phyloP scores from a whole-genome alignment of 2,888 invertebrate species.

The Macrophya alboannulata region DNA sequence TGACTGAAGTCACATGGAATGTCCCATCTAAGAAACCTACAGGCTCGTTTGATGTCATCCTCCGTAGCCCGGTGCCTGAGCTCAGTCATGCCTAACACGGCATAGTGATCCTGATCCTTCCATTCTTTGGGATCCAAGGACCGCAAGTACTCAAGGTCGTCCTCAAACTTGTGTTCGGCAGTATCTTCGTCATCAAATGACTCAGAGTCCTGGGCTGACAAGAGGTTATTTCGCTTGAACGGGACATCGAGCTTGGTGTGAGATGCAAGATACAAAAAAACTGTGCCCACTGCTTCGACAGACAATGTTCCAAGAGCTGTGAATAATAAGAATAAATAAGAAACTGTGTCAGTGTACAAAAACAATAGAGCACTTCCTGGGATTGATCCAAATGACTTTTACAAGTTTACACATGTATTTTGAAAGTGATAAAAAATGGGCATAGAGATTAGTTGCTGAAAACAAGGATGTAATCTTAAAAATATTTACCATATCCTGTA shows the following conservation, averaged over 20 bases:
- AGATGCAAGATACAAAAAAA: slow-evolving; percentile 75
- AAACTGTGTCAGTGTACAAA: neutral
- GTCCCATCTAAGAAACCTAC: slow-evolving; percentile 81
- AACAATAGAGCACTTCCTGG: neutral
- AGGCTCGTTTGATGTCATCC: slow-evolving; percentile 96
- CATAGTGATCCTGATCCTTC: slow-evolving; percentile 99
- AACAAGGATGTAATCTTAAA: neutral
- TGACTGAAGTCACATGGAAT: no score
- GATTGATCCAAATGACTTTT: neutral
- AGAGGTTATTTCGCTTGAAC: slow-evolving; percentile 70
- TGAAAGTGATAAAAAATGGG: neutral
- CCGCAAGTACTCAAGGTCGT: slow-evolving; percentile 91
- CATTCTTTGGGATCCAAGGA: slow-evolving; percentile 97
- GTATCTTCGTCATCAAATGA: slow-evolving; percentile 74
- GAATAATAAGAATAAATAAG: slow-evolving; percentile 30
- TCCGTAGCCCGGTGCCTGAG: slow-evolving; percentile 93
- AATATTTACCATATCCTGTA: neutral
- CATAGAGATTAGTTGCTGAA: neutral
- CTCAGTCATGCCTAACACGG: slow-evolving; percentile 94
- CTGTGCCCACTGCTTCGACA: slow-evolving; percentile 70
- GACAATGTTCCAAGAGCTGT: slow-evolving; percentile 66
- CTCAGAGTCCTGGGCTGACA: slow-evolving; percentile 66
- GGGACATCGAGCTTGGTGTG: slow-evolving; percentile 75
- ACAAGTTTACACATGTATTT: neutral
- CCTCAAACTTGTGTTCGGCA: slow-evolving; percentile 83